These are phyloP conservation scores for Leucophora obtusa DNA, from an alignment of 2,888 invertebrate species.

Conservation along the genomic window DNA sequence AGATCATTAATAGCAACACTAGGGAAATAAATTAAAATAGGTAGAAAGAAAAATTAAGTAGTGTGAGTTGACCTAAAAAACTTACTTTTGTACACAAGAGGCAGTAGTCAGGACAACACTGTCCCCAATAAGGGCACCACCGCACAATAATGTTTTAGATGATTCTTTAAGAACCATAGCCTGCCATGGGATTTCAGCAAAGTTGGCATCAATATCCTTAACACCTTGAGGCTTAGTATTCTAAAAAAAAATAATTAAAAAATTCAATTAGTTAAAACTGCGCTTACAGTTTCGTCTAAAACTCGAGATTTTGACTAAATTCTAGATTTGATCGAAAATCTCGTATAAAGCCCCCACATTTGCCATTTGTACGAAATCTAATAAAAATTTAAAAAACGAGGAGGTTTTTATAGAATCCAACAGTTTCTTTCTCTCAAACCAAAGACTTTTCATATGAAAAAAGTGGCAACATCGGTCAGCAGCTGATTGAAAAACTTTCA, in stretches of 20 bases:
- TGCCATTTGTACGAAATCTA: too few species aligned
- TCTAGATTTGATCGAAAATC: background rate
- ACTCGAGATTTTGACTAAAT: background rate
- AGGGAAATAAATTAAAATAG: background rate
- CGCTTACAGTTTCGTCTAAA: background rate
- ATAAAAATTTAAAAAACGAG: too few species aligned
- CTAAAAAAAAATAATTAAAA: slow-evolving; percentile 61
- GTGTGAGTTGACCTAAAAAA: background rate
- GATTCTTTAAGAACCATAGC: slow-evolving; percentile 88
- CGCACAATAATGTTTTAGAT: slow-evolving; percentile 86
- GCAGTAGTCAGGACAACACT: slow-evolving; percentile 88
- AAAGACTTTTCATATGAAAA: too few species aligned
- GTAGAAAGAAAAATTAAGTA: background rate
- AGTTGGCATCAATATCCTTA: slow-evolving; percentile 78
- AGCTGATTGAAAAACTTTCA: too few species aligned
- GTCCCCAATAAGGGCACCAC: slow-evolving; percentile 87
- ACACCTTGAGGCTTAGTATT: slow-evolving; percentile 75
- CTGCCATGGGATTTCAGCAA: slow-evolving; percentile 93
- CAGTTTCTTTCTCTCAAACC: too few species aligned
- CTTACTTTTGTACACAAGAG: slow-evolving; percentile 88
- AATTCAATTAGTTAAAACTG: background rate
- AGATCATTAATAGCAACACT: slow-evolving; percentile 80
- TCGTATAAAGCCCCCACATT: too few species aligned
- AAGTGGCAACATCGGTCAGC: too few species aligned
- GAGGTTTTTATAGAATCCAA: too few species aligned